Evolutionary conservation across 2,888 invertebrate species (phyloP).

Genomic region (Cheilosia vernalis): DNA sequence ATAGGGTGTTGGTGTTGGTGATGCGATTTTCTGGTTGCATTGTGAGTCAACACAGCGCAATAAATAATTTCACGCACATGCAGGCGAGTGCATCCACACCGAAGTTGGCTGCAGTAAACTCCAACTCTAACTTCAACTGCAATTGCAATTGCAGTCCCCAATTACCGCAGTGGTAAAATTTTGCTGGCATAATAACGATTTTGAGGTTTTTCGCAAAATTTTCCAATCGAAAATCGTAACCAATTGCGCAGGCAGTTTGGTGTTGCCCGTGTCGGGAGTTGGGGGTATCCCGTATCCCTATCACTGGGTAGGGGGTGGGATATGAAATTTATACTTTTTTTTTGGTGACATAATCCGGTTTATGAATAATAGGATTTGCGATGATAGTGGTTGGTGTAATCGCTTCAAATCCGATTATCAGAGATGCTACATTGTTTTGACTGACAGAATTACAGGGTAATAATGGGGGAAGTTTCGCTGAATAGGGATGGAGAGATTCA

Average conservation of each 20-base stretch:
- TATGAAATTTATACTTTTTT: neutral
- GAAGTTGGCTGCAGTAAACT: slow-evolving; percentile 53
- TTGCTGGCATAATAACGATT: slow-evolving; percentile 46
- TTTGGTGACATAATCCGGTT: slow-evolving; percentile 36
- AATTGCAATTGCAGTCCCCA: neutral
- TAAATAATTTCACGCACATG: slow-evolving; percentile 48
- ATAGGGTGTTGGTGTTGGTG: slow-evolving; percentile 23
- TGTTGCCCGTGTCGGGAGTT: neutral
- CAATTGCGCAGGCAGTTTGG: slow-evolving; percentile 13
- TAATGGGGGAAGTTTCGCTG: slow-evolving; percentile 5
- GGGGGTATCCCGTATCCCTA: neutral
- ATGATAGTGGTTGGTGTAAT: slow-evolving; percentile 56
- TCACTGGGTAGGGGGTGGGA: neutral
- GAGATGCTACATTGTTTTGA: slow-evolving; percentile 44
- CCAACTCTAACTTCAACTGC: neutral
- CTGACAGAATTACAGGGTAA: slow-evolving; percentile 19
- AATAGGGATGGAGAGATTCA: neutral
- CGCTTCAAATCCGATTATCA: slow-evolving; percentile 47
- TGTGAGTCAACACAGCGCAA: slow-evolving; percentile 20
- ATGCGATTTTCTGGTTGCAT: slow-evolving; percentile 29
- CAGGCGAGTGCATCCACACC: neutral
- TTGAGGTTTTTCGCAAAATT: slow-evolving; percentile 57
- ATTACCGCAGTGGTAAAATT: slow-evolving; percentile 13
- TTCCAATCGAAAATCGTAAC: slow-evolving; percentile 49
- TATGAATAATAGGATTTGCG: slow-evolving; percentile 55